A percentile compares a stretch with the other conserved stretches of the same genome.
phyloP scores from a whole-genome alignment of 2,113 vertebrate species.

The Fregetta grallaria region DNA sequence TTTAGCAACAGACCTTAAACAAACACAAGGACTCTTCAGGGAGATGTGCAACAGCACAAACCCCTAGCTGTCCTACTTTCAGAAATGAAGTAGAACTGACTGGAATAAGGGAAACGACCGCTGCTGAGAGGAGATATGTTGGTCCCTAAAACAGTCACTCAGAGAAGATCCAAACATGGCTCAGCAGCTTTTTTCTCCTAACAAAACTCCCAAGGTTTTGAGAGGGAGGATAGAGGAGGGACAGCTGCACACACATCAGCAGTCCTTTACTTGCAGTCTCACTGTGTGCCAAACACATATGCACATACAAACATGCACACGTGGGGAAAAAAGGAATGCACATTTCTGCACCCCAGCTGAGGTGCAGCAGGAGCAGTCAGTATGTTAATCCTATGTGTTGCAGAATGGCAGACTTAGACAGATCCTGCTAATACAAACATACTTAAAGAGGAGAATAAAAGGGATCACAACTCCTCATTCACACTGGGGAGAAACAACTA shows the following conservation, averaged over 20 bases:
- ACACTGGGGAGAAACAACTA: not conserved
- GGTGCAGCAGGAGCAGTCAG: not conserved
- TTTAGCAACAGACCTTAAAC: not conserved
- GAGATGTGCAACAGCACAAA: not conserved
- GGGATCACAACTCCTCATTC: not conserved
- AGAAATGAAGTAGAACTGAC: not conserved
- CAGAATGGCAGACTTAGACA: not conserved
- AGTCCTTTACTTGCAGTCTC: not conserved
- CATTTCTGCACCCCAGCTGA: not conserved
- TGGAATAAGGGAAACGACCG: not conserved
- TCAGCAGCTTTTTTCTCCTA: not conserved
- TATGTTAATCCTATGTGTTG: not conserved
- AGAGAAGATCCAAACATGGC: not conserved
- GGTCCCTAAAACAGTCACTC: not conserved
- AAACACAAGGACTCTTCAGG: not conserved
- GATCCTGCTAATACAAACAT: not conserved
- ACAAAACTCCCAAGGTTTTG: not conserved
- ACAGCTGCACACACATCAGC: not conserved
- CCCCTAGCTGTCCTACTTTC: not conserved
- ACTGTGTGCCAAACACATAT: not conserved
- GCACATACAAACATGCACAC: fast-evolving
- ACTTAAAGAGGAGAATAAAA: not conserved
- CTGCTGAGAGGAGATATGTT: not conserved
- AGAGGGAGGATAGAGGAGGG: not conserved
- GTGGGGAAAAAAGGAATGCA: not conserved